Evolutionary conservation across 2,113 vertebrate genomes (phyloP), one percentile per base, ranked within the genome.

Genomic region (Colaptes auratus): DNA sequence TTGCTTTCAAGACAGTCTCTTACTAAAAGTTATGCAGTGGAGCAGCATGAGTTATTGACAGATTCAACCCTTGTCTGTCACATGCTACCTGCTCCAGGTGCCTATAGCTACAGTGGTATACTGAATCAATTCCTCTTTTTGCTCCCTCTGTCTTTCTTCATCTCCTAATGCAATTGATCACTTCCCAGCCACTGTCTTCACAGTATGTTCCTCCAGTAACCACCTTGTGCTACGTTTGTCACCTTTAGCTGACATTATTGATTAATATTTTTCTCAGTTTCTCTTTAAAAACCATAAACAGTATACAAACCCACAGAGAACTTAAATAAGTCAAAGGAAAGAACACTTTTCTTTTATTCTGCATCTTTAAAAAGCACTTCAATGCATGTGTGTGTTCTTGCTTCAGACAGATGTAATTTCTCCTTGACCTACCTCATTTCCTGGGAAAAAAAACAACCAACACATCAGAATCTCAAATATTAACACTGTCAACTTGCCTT

Each of bases 191-290:
- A 71, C 76, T 52, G 30, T 71, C 91, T 88, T 92, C 82, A 83
- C 28, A 19, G 56, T 12, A 53, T 86, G 79, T 92, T 52, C 44
- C 85, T 88, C 64, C 69, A 89, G 85, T 46, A 91, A 75, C 64
- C 88, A 73, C 87, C 64, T 39, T 53, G 42, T 88, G 82, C 89
- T 88, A 74, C 31, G 42, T 90, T 94, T 93, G 89, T 88, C 91
- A 95, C 94, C 92, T 93, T 91, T 88, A 71, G 60, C 85, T 92
- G 94, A 65, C 89, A 61, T 30, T 88, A 91, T 88, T 92, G 93
- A 95, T 93, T 93, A 76, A 72, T 78, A 5, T 89, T 93, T 95
- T 86, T 91, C 87, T 92, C 79, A 82, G 64, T 35, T 42, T 89
- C 39, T 85, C 66, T 91, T 88, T 86, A 64, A 80, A 90, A 94